These are phyloP conservation scores for Trissolcus brochymenae DNA, from an alignment of 2,888 invertebrate genomes.

Conservation along the genomic window DNA sequence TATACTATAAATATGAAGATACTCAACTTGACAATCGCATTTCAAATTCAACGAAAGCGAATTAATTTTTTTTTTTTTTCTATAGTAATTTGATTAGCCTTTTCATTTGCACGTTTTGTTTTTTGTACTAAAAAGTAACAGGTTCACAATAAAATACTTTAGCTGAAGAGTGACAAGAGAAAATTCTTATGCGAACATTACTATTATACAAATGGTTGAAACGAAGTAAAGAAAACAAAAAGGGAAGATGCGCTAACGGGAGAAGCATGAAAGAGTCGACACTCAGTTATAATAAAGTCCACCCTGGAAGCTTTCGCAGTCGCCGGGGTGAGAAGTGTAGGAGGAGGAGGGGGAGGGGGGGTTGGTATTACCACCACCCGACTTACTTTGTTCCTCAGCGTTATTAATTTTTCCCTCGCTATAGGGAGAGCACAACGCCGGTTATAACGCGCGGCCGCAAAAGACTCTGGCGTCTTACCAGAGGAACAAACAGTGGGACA, in stretches of 20 bases:
- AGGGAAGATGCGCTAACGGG: slow-evolving; percentile 61
- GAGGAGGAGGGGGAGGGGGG: too few relatives aligned
- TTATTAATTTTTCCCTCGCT: slow-evolving; percentile 77
- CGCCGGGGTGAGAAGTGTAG: slow-evolving; percentile 46
- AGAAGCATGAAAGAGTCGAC: slow-evolving; percentile 75
- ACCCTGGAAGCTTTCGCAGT: slow-evolving; percentile 68
- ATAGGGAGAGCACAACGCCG: slow-evolving; percentile 69
- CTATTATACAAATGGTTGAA: slow-evolving; percentile 53
- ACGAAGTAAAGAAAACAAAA: slow-evolving; percentile 44
- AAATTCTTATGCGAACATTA: slow-evolving; percentile 52
- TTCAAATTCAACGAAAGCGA: too few relatives aligned
- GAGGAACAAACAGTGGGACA: slow-evolving; percentile 27
- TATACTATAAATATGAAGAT: too few relatives aligned
- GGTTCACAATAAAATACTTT: not conserved
- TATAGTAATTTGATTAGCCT: too few relatives aligned
- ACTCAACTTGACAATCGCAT: too few relatives aligned
- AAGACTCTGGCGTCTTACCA: slow-evolving; percentile 49
- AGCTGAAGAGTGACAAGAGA: slow-evolving; percentile 32
- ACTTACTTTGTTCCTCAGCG: slow-evolving; percentile 77
- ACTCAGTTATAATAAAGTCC: slow-evolving; percentile 77
- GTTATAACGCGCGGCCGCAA: slow-evolving; percentile 58
- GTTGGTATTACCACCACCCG: slow-evolving; percentile 74
- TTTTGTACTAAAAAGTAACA: too few relatives aligned
- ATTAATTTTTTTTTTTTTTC: too few relatives aligned
- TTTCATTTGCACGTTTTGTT: too few relatives aligned